Conservation (phyloP, 2,888 invertebrate genomes). For the Leucania comma region DNA sequence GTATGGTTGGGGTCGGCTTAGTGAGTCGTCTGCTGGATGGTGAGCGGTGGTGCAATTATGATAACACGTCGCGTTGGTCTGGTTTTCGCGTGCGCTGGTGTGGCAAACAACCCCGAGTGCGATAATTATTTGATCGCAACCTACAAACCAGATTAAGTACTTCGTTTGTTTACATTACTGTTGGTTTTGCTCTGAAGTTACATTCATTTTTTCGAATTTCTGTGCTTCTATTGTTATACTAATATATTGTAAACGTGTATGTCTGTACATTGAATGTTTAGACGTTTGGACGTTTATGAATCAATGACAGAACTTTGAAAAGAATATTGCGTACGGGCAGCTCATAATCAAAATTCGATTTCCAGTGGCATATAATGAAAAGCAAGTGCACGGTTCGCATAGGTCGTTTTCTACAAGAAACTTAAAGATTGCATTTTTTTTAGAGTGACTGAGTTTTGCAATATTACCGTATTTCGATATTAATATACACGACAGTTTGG, state of each 20-base stretch:
- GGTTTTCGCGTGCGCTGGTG: slow-evolving; percentile 22
- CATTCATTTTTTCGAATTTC: slow-evolving; percentile 6
- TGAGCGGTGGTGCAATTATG: slow-evolving; percentile 61
- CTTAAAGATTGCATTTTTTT: too few species aligned
- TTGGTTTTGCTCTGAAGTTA: slow-evolving; percentile 47
- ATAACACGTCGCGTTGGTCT: slow-evolving; percentile 43
- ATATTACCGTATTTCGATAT: too few species aligned
- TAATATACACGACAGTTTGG: too few species aligned
- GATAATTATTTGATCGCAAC: slow-evolving; percentile 67
- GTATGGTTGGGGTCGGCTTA: slow-evolving; percentile 40
- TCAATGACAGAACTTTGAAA: too few species aligned
- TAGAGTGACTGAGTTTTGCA: too few species aligned
- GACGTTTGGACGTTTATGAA: not conserved
- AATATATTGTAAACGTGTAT: too few species aligned
- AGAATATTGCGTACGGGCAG: not conserved
- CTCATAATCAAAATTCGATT: too few species aligned
- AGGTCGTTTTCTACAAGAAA: too few species aligned
- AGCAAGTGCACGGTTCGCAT: too few species aligned
- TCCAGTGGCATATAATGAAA: too few species aligned
- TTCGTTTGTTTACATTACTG: slow-evolving; percentile 49
- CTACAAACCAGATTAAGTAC: slow-evolving; percentile 68
- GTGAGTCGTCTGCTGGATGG: slow-evolving; percentile 46
- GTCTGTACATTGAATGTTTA: not conserved
- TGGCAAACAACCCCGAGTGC: slow-evolving; percentile 58
- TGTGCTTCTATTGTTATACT: not conserved